Evolutionary conservation across 2,113 vertebrate species (phyloP).

Genomic region (Corythoichthys haematopterus): DNA sequence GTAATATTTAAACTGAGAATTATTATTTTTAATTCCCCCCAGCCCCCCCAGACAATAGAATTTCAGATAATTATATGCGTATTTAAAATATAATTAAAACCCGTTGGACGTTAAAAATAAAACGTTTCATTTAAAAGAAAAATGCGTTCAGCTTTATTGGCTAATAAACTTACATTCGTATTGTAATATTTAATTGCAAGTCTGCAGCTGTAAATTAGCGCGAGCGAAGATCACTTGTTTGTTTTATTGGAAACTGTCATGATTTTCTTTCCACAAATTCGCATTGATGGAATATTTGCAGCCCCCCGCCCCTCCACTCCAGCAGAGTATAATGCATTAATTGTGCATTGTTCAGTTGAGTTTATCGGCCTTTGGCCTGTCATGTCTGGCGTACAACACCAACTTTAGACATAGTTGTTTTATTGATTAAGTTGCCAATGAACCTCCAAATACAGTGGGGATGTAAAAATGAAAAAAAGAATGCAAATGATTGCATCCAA

Average conservation of each 20-base stretch:
- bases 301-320: slow-evolving; percentile 43
- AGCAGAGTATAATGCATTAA: slow-evolving; percentile 65
- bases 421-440: slow-evolving; percentile 10
- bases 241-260: slow-evolving; percentile 1
- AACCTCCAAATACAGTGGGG: not conserved
- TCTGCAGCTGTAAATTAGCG: not conserved
- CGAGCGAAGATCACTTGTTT: not conserved
- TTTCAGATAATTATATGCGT: not conserved
- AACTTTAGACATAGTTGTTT: not conserved
- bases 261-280: slow-evolving; percentile 6
- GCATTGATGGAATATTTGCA: slow-evolving; percentile 43
- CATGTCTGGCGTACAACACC: slow-evolving; percentile 50
- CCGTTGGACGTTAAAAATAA: not conserved
- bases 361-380: slow-evolving; percentile 52
- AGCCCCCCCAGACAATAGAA: not conserved
- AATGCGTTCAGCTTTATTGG: not conserved
- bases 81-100: not conserved
- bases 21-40: not conserved
- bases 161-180: not conserved
- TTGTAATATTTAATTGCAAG: not conserved
- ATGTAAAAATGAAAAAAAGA: not conserved
- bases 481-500: not conserved
- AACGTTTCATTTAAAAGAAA: not conserved
- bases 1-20: not conserved
- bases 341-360: slow-evolving; percentile 66